Evolutionary conservation across 2,113 vertebrate species (phyloP), one percentile per base, ranked within the genome.

Genomic region (Sphaerodactylus townsendi): DNA sequence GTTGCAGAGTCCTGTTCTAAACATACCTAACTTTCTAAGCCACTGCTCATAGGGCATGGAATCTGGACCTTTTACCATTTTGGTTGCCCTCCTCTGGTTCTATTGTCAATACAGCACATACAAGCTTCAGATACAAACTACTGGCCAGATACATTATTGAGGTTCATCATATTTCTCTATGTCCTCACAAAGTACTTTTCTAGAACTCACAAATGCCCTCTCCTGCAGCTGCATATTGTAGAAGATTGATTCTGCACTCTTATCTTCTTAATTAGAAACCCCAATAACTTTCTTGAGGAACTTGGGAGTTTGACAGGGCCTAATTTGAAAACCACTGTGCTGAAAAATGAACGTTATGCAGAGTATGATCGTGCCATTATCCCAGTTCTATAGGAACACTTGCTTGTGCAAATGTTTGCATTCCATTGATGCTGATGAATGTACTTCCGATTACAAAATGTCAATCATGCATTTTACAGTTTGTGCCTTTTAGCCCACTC

Each of bases 371-470:
- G 33, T 70, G 37, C 39, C 48, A 53, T 39, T 70, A 70, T 41
- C 48, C 11, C 9, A 41, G 46, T 44, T 77, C 77, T 19, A 70
- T 72, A 82, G 53, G 69, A 13, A 44, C 69, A 72, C 56, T 25
- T 50, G 41, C 65, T 56, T 70, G 82, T 41, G 66, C 82, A 77
- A 84, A 84, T 84, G 65, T 77, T 77, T 77, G 74, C 64, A 56
- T 84, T 84, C 17, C 30, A 46, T 44, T 77, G 68, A 69, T 41
- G 19, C 2, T 46, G 33, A 17, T 56, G 65, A 37, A 70, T 56
- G 33, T 39, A 81, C 33, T 4, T 14, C 53, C 37, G 69, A 84
- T 77, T 69, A 44, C n/a, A 77, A 48, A 70, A 56, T 35, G 28
- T 77, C 65, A 69, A 59, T 70, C 23, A 28, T 4, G 9, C 21